These are phyloP conservation scores for Yoshiicerus persimilis DNA, from an alignment of 1,140 invertebrate species.

Conservation along the genomic window DNA sequence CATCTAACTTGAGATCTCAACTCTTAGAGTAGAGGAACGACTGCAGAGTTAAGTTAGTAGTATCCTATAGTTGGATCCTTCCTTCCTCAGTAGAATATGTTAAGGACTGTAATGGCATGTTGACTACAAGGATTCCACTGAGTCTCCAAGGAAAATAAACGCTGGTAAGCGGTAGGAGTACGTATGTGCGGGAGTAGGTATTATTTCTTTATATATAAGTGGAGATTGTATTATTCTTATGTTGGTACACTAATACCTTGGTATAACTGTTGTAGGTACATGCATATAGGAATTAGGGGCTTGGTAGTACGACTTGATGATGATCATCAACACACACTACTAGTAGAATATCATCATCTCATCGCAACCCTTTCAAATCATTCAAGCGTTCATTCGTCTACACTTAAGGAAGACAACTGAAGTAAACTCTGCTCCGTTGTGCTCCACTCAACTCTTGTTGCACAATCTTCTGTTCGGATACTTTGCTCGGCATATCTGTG, in stretches of 20 bases:
- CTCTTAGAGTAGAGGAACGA: neutral
- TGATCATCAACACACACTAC: neutral
- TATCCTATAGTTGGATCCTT: neutral
- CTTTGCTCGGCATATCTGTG: neutral
- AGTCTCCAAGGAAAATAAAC: neutral
- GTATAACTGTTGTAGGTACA: neutral
- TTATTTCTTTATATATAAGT: neutral
- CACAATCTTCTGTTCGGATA: neutral
- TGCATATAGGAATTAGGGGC: neutral
- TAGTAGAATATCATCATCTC: neutral
- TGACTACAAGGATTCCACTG: neutral
- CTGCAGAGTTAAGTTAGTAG: neutral
- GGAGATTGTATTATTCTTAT: too few relatives aligned
- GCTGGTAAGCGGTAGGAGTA: neutral
- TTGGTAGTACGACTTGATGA: neutral
- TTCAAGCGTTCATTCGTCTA: neutral
- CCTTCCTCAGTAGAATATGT: neutral
- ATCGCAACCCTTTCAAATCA: neutral
- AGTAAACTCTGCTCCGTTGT: neutral
- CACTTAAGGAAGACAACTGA: neutral
- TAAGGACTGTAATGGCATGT: neutral
- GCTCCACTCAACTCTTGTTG: neutral
- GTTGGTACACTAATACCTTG: neutral
- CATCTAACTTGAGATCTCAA: neutral
- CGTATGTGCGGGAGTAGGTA: neutral